phyloP scores from a whole-genome alignment of 2,888 invertebrate species.

The Phortica magna region DNA sequence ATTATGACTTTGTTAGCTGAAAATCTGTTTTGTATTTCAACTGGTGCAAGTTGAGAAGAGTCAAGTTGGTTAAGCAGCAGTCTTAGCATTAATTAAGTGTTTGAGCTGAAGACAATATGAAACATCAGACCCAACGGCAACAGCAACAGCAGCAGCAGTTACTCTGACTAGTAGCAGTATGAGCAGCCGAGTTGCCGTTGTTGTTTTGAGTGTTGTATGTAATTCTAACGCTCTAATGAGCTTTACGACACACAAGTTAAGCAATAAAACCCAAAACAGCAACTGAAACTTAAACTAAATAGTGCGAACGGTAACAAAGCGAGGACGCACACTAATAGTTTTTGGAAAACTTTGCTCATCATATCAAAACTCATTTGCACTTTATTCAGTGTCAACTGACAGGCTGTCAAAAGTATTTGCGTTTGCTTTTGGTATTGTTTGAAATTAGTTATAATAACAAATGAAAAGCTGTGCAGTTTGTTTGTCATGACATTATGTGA shows the following conservation, averaged over 20 bases:
- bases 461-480: background rate
- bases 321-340: background rate
- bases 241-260: conserved; percentile 65
- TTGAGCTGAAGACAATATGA: conserved; percentile 15
- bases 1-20: conserved; percentile 29
- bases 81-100: conserved; percentile 30
- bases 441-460: conserved; percentile 11
- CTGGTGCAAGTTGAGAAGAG: conserved; percentile 10
- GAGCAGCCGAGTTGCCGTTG: no score
- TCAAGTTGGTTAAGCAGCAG: background rate
- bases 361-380: background rate
- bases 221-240: conserved; percentile 68
- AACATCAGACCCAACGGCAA: background rate
- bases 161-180: no score
- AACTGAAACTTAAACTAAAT: conserved; percentile 15
- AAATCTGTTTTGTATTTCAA: conserved; percentile 11
- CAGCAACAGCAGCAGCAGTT: background rate
- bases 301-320: background rate
- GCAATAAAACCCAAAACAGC: conserved; percentile 57
- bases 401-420: conserved; percentile 7
- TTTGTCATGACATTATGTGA: background rate
- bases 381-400: conserved; percentile 14
- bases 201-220: conserved; percentile 58
- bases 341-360: background rate
- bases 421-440: background rate